Conservation (phyloP, 2,888 invertebrate species). For the Mechanitis messenoides region DNA sequence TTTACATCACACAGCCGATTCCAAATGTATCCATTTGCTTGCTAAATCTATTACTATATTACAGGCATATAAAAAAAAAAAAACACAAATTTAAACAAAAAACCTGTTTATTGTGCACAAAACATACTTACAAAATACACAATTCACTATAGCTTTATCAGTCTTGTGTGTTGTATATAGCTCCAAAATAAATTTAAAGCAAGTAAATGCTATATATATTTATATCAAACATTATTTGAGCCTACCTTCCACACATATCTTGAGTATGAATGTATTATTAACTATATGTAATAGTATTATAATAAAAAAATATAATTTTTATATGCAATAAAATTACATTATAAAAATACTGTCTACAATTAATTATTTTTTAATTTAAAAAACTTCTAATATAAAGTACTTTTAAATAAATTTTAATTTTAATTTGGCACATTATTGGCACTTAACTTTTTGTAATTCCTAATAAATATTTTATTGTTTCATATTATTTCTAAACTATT, state of each 20-base stretch:
- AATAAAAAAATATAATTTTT: not conserved
- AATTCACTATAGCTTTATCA: constrained; percentile 64
- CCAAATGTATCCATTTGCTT: constrained; percentile 54
- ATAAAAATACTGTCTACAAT: too few species aligned
- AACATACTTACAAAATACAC: constrained; percentile 69
- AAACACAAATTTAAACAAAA: constrained; percentile 66
- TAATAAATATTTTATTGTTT: not conserved
- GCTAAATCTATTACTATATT: constrained; percentile 42
- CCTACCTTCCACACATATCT: constrained; percentile 51
- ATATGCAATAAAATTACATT: too few species aligned
- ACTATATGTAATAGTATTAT: not conserved
- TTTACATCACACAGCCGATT: constrained; percentile 70
- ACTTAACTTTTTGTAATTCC: not conserved
- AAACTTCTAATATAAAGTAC: too few species aligned
- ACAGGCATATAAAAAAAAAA: constrained; percentile 39
- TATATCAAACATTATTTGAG: constrained; percentile 38
- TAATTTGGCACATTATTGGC: constrained; percentile 25
- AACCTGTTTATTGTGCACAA: constrained; percentile 73
- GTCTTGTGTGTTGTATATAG: constrained; percentile 76
- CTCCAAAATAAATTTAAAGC: constrained; percentile 69
- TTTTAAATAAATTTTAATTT: not conserved
- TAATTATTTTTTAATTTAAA: too few species aligned
- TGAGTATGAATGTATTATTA: constrained; percentile 36
- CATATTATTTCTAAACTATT: too few species aligned
- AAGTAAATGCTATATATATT: constrained; percentile 43